Evolutionary conservation across 2,888 invertebrate species (phyloP).

Genomic region (Corbicula japonica): DNA sequence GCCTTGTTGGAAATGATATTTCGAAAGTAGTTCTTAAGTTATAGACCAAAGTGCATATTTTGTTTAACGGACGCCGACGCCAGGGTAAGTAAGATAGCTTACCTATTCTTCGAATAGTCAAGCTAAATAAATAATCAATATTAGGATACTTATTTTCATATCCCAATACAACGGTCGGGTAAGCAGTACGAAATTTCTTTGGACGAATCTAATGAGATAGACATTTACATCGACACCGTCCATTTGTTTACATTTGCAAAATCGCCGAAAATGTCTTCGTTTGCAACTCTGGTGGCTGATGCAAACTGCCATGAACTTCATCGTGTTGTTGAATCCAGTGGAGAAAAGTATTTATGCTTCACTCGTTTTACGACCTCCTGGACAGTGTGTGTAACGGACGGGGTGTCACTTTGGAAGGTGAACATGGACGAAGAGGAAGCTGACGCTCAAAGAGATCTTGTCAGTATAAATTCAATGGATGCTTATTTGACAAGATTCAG

Average conservation of each 20-base stretch:
- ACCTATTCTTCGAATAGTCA: no score
- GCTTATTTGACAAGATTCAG: conserved; percentile 77
- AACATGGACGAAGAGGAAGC: conserved; percentile 79
- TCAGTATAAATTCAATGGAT: conserved; percentile 72
- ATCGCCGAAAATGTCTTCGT: conserved; percentile 35
- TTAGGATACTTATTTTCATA: no score
- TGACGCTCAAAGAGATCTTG: conserved; percentile 77
- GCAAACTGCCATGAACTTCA: conserved; percentile 74
- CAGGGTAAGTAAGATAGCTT: no score
- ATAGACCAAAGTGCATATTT: no score
- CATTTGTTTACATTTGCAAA: conserved; percentile 8
- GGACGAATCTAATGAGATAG: no score
- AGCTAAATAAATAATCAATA: no score
- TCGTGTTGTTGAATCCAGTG: conserved; percentile 66
- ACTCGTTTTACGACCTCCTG: conserved; percentile 71
- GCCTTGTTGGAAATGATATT: no score
- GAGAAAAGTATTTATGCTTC: conserved; percentile 78
- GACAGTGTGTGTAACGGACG: conserved; percentile 79
- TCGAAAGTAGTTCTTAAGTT: no score
- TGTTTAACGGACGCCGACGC: no score
- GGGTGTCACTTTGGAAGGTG: conserved; percentile 78
- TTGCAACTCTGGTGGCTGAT: conserved; percentile 65
- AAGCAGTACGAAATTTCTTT: no score
- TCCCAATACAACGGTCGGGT: no score
- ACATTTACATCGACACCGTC: not conserved